Base-by-base conservation (phyloP, 2,888 invertebrate species). In the Drosophila limbata region DNA sequence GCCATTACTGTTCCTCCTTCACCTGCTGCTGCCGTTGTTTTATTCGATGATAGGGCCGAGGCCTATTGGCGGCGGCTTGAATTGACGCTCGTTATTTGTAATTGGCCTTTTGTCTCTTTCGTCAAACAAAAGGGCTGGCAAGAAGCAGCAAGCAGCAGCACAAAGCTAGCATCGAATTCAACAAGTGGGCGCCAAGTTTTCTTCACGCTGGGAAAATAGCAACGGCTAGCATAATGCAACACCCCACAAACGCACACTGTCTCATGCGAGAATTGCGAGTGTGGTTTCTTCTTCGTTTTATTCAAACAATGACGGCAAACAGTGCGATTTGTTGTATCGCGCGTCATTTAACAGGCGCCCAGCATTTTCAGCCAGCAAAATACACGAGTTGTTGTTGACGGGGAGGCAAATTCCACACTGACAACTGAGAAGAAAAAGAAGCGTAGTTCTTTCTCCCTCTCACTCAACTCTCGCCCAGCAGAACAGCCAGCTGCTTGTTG, bases 301-400 rank as follows among this genome's bases (percentile, higher is more conserved):
- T 69, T 61, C 67, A 64, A 77, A 77, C 67, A 67, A 67, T 45
- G 72, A 51, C 77, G 61, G 61, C 64, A 70, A 74, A 78, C 74
- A 83, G 88, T 85, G 84, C 86, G 88, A 82, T 82, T 82, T 88
- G 86, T 85, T 86, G 74, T 89, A 87, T 89, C 92, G 92, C 92
- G 92, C 92, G 92, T 92, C 92, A 91, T 84, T 81, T 90, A 87
- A 71, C 89, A 92, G 92, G 92, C 64, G 51, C 68, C 0, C 91
- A 91, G 89, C 61, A 67, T 55, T 77, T 81, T 56, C 13, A 56
- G 44, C 2, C 4, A 44, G 44, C 44, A n/a, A n/a, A n/a, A n/a
- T n/a, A n/a, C n/a, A n/a, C n/a, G n/a, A n/a, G n/a, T n/a, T n/a
- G n/a, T n/a, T n/a, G n/a, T n/a, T n/a, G n/a, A n/a, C n/a, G n/a